Base-by-base conservation (phyloP, 2,113 vertebrate species). In the Phocoena sinus region DNA sequence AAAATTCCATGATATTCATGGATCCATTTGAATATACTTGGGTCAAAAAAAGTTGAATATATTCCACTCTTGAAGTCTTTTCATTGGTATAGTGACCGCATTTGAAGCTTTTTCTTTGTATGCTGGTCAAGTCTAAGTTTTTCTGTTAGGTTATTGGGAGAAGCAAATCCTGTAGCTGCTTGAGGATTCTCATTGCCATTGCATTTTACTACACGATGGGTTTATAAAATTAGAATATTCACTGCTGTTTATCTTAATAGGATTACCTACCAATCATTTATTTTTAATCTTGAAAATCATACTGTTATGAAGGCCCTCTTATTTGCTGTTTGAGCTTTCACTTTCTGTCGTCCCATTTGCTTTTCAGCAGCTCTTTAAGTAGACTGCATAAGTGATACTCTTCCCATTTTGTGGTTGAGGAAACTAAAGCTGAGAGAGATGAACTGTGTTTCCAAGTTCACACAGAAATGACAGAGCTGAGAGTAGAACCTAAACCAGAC, bases 171-270 rank as follows among this genome's bases (percentile, higher is more conserved):
- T 28, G 0, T 80, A 80, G n/a, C 25, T 67, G 50, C 58, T 80
- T 90, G n/a, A 90, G 47, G 47, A 41, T 53, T 89, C 41, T 6
- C 63, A 41, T 47, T 95, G 47, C 77, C 70, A 58, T 7, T 92
- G 23, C 82, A 44, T n/a, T 63, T 5, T 67, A 82, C 21, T 94
- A 15, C 7, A 50, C 20, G 86, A 56, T 79, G 18, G 70, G 11
- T 80, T 79, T 92, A n/a, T 62, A 28, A 86, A 77, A 83, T 93
- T 87, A 92, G n/a, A 90, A 90, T 62, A 90, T 23, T 89, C 33
- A 41, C n/a, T 92, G 11, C 21, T 96, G 4, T 65, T 56, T 80
- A 17, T 44, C 63, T 50, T 80, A 88, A 38, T 90, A 67, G n/a
- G 86, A 82, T 56, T 76, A 68, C 18, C 13, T 89, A 20, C 28